Evolutionary conservation across 2,797 vertebrate genomes (phyloP).

Genomic region (Staurois parvus): DNA sequence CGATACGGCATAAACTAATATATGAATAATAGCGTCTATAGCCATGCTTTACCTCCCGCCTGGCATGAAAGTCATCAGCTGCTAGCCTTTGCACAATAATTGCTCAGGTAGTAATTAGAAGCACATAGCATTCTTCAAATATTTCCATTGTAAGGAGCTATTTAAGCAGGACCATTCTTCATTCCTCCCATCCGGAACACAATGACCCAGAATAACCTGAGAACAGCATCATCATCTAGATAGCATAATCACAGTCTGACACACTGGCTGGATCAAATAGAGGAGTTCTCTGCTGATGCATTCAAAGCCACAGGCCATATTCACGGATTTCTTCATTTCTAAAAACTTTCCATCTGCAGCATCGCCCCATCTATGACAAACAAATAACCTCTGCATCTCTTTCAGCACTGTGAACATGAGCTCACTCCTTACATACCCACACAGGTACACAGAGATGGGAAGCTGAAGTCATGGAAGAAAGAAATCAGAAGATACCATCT

Average conservation of each 20-base stretch:
- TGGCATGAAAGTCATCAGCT: slow-evolving; percentile 33
- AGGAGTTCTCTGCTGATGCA: slow-evolving; percentile 19
- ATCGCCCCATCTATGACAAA: background rate
- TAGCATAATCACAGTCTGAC: slow-evolving; percentile 54
- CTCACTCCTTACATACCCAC: background rate
- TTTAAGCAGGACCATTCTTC: fast-evolving
- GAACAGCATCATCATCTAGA: slow-evolving; percentile 56
- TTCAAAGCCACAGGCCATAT: slow-evolving; percentile 17
- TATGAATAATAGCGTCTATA: background rate
- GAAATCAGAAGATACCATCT: background rate
- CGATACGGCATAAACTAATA: background rate
- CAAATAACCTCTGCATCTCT: background rate
- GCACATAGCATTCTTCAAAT: slow-evolving; percentile 21
- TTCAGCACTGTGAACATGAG: background rate
- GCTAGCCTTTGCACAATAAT: slow-evolving; percentile 44
- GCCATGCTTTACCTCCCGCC: slow-evolving; percentile 6
- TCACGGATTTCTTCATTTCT: background rate
- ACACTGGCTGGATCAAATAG: background rate
- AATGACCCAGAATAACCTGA: slow-evolving; percentile 64
- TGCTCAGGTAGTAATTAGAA: slow-evolving; percentile 46
- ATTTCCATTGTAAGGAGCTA: background rate
- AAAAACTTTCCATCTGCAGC: slow-evolving; percentile 10
- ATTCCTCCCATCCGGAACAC: slow-evolving; percentile 54
- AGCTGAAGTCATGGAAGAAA: background rate
- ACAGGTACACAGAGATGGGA: background rate